Evolutionary conservation across 64 coral and sea anemone species (phyloP).

Genomic region (Pocillopora damicornis): DNA sequence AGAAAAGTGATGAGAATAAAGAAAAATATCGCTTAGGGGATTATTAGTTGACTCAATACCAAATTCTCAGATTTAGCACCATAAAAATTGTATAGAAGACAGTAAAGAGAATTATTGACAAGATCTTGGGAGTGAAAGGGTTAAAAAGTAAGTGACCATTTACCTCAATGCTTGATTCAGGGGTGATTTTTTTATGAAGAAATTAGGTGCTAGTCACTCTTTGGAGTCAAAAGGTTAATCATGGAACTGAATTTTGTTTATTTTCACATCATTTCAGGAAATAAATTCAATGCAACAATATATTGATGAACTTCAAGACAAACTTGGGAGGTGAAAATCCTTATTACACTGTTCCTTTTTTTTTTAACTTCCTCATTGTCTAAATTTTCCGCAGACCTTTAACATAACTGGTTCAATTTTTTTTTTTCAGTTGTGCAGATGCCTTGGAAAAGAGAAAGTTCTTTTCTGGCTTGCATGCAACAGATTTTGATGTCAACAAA

Average conservation of each 20-base stretch:
- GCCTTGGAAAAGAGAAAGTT: not conserved
- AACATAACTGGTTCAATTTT: not conserved
- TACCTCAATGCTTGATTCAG: not conserved
- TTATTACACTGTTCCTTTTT: not conserved
- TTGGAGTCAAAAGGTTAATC: not conserved
- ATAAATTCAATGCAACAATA: conserved; percentile 14
- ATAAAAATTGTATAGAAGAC: no score
- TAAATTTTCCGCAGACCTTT: not conserved
- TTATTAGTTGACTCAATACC: no score
- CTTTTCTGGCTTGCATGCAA: not conserved
- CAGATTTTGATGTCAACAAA: conserved; percentile 9
- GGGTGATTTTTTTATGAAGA: not conserved
- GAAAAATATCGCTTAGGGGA: no score
- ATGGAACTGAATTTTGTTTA: not conserved
- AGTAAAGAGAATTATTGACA: no score
- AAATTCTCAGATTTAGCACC: no score
- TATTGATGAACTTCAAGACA: conserved; percentile 4
- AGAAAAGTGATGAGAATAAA: no score
- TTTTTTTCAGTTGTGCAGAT: conserved; percentile 11
- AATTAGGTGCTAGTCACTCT: not conserved
- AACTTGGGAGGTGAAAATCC: conserved; percentile 2
- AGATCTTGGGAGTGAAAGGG: no score
- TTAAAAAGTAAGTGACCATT: no score
- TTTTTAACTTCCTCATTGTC: not conserved
- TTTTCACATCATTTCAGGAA: not conserved